Evolutionary conservation across 1,140 invertebrate genomes (phyloP).

Genomic region (Drosophila bocqueti): DNA sequence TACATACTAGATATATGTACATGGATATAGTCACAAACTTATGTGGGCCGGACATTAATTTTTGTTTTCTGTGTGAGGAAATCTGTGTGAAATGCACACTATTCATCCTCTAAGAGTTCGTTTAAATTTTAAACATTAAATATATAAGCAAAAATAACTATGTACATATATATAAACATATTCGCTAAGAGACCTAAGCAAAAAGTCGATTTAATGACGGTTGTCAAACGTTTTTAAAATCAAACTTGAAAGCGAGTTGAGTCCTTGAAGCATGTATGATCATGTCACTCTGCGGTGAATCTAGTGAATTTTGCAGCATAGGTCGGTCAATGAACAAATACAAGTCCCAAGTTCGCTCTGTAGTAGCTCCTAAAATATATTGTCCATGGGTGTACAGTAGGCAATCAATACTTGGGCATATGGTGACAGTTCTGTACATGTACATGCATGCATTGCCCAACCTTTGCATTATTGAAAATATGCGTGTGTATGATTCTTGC

Average conservation of each 20-base stretch:
- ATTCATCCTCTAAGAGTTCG: not conserved
- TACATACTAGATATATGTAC: not conserved
- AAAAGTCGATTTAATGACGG: no score
- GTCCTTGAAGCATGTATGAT: not conserved
- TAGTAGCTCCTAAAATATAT: not conserved
- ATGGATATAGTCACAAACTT: not conserved
- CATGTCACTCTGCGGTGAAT: not conserved
- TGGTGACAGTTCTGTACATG: not conserved
- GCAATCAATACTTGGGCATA: slow-evolving; percentile 5
- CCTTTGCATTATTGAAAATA: not conserved
- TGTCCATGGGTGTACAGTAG: not conserved
- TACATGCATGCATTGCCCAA: not conserved
- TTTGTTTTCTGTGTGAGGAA: not conserved
- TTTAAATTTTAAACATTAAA: not conserved
- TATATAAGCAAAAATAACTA: not conserved
- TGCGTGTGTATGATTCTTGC: not conserved
- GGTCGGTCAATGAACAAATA: not conserved
- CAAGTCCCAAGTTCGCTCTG: not conserved
- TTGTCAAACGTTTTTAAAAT: no score
- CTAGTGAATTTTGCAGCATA: not conserved
- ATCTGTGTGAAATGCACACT: not conserved
- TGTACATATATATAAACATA: no score
- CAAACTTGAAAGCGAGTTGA: no score
- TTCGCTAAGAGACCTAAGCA: no score
- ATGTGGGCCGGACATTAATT: not conserved